Evolutionary conservation across 2,888 invertebrate genomes (phyloP), one percentile per base, ranked within the genome.

Genomic region (Buathra laborator): DNA sequence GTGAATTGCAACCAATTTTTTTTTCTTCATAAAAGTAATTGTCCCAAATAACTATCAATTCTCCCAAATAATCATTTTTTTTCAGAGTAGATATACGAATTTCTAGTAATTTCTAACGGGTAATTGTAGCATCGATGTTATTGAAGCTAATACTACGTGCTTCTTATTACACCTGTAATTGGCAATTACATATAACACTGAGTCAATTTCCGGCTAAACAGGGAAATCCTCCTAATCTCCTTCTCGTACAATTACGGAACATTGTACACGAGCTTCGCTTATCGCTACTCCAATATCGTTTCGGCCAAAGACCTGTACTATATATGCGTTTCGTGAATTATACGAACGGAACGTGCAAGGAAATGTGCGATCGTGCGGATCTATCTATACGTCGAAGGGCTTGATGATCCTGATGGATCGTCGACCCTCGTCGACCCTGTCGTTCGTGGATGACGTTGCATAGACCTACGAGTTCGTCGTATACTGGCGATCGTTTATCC

Each of bases 371-470:
- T 59, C 56, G 59, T 59, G 59, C 59, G 37, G 74, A 84, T 84
- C 81, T 75, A 84, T 81, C 78, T 64, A 9, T 37, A 74, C 70
- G 48, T 68, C 64, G 24, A 67, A 75, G 64, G 53, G 74, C 64
- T 72, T 51, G 74, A 62, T 67, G 72, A 72, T 44, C 72, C 46
- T 81, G 84, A 81, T 84, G 72, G 77, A 84, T 81, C 56, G 48
- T 71, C 68, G 32, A 32, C 24, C 14, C 83, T 67, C 78, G 79
- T 67, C 76, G 59, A 77, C 59, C 46, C 51, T 75, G 74, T 78
- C 78, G 62, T 68, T 78, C 78, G 62, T 68, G 43, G 51, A 81
- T 84, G 53, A 84, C 78, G 64, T 77, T 56, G 51, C 66, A 62
- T 62, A 24, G 66, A 9, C 68, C 48, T 66, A 10, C n/a, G 16